phyloP scores from a whole-genome alignment of 2,797 vertebrate species.

The Mus caroli region DNA sequence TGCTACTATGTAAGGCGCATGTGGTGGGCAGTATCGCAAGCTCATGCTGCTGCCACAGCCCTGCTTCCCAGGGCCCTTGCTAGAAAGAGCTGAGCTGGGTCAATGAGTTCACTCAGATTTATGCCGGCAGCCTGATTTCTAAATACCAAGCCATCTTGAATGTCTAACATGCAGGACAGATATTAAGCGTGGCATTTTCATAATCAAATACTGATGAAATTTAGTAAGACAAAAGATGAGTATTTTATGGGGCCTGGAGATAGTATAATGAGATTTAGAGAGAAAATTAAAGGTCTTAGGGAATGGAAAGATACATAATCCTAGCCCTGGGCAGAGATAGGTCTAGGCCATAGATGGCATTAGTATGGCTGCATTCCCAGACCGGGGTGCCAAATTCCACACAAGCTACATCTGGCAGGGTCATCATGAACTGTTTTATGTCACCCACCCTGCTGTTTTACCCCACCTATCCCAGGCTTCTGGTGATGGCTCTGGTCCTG shows the following conservation, averaged over 20 bases:
- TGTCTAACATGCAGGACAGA: conserved; percentile 61
- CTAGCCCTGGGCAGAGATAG: neutral
- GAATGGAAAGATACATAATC: conserved; percentile 47
- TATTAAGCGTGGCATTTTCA: conserved; percentile 66
- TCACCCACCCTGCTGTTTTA: neutral
- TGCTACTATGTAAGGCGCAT: neutral
- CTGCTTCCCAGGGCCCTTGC: conserved; percentile 1
- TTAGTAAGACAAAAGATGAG: conserved; percentile 68
- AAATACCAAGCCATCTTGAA: conserved; percentile 72
- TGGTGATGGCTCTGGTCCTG: neutral
- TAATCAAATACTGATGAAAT: conserved; percentile 77
- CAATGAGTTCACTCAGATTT: conserved; percentile 59
- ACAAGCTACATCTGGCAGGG: neutral
- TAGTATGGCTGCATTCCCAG: neutral
- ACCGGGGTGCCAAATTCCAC: neutral
- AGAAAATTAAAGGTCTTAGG: conserved; percentile 66
- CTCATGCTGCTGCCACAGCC: neutral
- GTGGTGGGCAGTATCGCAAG: neutral
- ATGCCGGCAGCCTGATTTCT: conserved; percentile 57
- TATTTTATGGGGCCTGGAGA: conserved; percentile 70
- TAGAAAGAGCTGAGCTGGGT: conserved; percentile 10
- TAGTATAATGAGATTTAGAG: conserved; percentile 70
- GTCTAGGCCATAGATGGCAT: neutral
- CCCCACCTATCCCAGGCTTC: neutral
- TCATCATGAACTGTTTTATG: accelerated